Base-by-base conservation (phyloP, 2,797 vertebrate species). In the Cyclura pinguis region DNA sequence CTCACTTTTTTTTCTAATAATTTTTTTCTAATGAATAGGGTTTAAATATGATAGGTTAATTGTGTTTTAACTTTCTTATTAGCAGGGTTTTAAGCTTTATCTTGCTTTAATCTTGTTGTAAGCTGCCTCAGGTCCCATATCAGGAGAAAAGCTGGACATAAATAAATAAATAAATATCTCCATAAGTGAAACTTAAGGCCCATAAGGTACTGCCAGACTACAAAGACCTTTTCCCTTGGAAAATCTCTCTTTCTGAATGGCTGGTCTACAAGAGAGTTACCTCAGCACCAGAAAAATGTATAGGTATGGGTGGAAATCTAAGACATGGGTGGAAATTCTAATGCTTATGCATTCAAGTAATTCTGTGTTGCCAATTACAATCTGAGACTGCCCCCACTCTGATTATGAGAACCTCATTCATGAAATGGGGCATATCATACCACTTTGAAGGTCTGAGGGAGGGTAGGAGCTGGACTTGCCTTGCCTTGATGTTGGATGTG, bases 401-500 rank as follows among this genome's bases (percentile, higher is more conserved):
- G 29, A 32, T 3, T 8, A 69, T 29, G 32, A 69, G 67, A 32
- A 69, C 2, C 57, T 55, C 62, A 74, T 8, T 1, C 69, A 6
- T 42, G 72, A 27, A 35, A 47, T 7, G 2, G 1, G 18, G 42
- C n/a, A 52, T 52, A n/a, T 38, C 18, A 76, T 38, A n/a, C 29
- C 38, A 27, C 76, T 50, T 42, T 3, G 24, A 13, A 32, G 72
- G 24, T 24, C 38, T 4, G 52, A 59, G 20, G 24, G 59, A 6
- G 35, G 80, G 1, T 27, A 32, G 2, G 47, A 59, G 24, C 35
- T n/a, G 1, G 6, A n/a, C 97, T 95, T 52, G 98, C 98, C 98
- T 98, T 97, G 64, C 98, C 97, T 92, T 97, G 98, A 93, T 99
- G 98, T 1, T 98, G 96, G 92, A 99, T 97, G 78, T 95, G 97